phyloP scores from a whole-genome alignment of 2,888 invertebrate species.

The Sepiola atlantica region DNA sequence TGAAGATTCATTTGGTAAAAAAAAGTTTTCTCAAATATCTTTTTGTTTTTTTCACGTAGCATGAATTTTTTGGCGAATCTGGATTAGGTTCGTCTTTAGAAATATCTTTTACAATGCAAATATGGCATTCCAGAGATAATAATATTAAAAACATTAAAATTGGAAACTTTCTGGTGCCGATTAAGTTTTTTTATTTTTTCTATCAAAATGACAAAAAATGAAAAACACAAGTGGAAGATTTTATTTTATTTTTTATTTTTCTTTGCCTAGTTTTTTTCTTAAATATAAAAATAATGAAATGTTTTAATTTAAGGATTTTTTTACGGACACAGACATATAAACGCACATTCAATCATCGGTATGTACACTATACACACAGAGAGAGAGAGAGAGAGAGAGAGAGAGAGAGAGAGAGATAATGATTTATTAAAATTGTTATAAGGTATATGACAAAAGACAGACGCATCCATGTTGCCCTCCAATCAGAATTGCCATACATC shows the following conservation, averaged over 20 bases:
- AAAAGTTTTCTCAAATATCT: not conserved
- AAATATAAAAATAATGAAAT: not conserved
- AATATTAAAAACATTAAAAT: not conserved
- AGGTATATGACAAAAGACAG: too few species aligned
- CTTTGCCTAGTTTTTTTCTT: not conserved
- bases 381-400: too few species aligned
- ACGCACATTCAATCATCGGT: too few species aligned
- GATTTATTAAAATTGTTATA: too few species aligned
- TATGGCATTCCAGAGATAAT: not conserved
- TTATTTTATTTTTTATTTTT: not conserved
- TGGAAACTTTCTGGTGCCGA: not conserved
- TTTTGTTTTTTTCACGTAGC: not conserved
- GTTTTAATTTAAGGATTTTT: not conserved
- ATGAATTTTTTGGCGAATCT: not conserved
- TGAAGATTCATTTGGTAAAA: not conserved
- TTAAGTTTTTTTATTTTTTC: not conserved
- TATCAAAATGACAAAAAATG: not conserved
- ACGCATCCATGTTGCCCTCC: too few species aligned
- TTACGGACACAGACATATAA: not conserved
- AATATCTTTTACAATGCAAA: not conserved
- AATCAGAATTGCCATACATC: too few species aligned
- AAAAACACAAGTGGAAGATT: not conserved
- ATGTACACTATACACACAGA: too few species aligned
- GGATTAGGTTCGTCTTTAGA: not conserved
- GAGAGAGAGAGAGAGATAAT: too few species aligned